Evolutionary conservation across 2,888 invertebrate species (phyloP).

Genomic region (Lochmaea crataegi): DNA sequence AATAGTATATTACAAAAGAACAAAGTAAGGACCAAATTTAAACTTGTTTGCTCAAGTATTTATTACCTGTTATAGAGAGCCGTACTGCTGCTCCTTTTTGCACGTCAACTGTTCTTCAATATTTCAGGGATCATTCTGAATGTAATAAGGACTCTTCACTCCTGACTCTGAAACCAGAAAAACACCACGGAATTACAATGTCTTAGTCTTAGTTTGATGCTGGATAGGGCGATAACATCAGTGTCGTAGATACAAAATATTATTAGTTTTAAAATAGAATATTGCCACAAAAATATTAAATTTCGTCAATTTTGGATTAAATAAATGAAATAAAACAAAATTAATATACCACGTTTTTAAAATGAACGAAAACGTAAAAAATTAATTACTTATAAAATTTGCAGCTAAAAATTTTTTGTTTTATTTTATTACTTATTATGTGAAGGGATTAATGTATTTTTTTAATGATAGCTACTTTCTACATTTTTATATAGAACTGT

Average conservation of each 20-base stretch:
- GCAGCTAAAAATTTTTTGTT: too few species aligned
- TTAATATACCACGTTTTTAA: too few species aligned
- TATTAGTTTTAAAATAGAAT: not conserved
- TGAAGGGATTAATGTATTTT: too few species aligned
- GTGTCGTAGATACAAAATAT: conserved; percentile 1
- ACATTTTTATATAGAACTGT: too few species aligned
- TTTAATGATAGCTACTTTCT: too few species aligned
- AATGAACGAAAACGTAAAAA: too few species aligned
- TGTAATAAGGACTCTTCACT: conserved; percentile 32
- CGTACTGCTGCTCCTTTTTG: conserved; percentile 54
- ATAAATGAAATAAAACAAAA: too few species aligned
- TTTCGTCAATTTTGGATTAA: too few species aligned
- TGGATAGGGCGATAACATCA: not conserved
- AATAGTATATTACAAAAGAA: conserved; percentile 28
- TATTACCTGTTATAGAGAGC: conserved; percentile 56
- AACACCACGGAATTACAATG: conserved; percentile 25
- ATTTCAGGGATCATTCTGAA: conserved; percentile 46
- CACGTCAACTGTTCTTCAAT: conserved; percentile 52
- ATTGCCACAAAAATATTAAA: too few species aligned
- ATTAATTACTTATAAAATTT: too few species aligned
- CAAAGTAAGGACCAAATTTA: conserved; percentile 36
- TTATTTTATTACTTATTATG: too few species aligned
- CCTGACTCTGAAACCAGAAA: conserved; percentile 25
- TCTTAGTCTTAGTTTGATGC: not conserved
- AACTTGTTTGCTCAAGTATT: conserved; percentile 41